Evolutionary conservation across 2,888 invertebrate species (phyloP).

Genomic region (Netelia fuscicornis): DNA sequence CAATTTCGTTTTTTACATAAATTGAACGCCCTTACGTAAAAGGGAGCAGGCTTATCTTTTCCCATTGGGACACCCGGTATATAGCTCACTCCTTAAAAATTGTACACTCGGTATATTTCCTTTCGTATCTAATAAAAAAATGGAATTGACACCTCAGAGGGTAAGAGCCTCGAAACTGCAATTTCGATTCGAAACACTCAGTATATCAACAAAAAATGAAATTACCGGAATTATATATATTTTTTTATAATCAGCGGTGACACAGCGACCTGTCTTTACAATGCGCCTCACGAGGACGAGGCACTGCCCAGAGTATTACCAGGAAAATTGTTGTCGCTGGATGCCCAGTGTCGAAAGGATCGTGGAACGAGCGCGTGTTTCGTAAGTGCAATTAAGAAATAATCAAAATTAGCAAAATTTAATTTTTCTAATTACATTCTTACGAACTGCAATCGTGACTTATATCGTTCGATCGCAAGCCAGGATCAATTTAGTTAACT

Average conservation of each 20-base stretch:
- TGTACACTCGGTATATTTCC: no score
- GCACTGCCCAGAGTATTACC: slow-evolving; percentile 95
- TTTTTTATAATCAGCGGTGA: slow-evolving; percentile 90
- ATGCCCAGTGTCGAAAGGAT: slow-evolving; percentile 97
- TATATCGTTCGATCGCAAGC: slow-evolving; percentile 8
- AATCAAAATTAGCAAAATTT: neutral
- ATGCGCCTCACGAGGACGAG: slow-evolving; percentile 97
- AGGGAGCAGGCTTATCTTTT: no score
- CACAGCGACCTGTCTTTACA: slow-evolving; percentile 96
- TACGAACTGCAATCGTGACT: neutral
- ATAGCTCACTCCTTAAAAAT: no score
- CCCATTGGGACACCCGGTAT: no score
- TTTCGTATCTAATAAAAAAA: no score
- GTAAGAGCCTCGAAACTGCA: no score
- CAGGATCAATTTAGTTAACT: no score
- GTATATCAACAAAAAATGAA: no score
- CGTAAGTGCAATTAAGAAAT: slow-evolving; percentile 85
- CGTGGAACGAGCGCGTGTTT: slow-evolving; percentile 95
- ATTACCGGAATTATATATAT: neutral
- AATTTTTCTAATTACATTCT: slow-evolving; percentile 2
- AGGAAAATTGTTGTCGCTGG: slow-evolving; percentile 94
- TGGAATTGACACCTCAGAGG: no score
- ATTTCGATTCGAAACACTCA: no score
- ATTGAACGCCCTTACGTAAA: no score
- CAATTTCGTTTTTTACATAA: no score